Conservation (phyloP, 2,888 invertebrate species). For the Elmis aenea region DNA sequence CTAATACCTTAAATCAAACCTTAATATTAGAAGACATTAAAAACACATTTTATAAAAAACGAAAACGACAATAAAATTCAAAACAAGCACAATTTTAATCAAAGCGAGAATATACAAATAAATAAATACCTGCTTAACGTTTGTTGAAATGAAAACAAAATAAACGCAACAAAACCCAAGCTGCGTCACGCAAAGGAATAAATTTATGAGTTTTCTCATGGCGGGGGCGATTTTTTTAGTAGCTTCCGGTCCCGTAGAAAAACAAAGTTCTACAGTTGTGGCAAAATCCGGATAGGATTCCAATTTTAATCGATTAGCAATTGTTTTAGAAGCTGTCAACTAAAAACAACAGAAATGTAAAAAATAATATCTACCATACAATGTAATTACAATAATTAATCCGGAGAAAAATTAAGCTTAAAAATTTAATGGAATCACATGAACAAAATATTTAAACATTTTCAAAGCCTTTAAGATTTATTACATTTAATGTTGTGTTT, state of each 20-base stretch:
- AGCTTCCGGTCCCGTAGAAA: slow-evolving; percentile 66
- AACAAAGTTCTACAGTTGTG: slow-evolving; percentile 76
- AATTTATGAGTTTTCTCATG: slow-evolving; percentile 71
- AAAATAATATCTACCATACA: background rate
- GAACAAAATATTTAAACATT: background rate
- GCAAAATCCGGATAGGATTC: slow-evolving; percentile 67
- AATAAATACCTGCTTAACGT: slow-evolving; percentile 64
- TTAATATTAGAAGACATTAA: too few relatives aligned
- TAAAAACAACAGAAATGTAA: slow-evolving; percentile 34
- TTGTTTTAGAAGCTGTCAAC: slow-evolving; percentile 66
- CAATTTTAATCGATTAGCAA: slow-evolving; percentile 55
- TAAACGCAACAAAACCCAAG: slow-evolving; percentile 97
- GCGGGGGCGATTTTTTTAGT: slow-evolving; percentile 57
- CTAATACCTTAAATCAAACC: slow-evolving; percentile 55
- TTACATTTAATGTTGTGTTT: too few relatives aligned
- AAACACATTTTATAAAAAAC: too few relatives aligned
- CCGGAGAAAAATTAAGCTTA: background rate
- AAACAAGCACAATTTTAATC: background rate
- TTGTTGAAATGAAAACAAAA: slow-evolving; percentile 89
- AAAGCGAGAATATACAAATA: too few relatives aligned
- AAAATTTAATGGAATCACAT: background rate
- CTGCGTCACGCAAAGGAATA: slow-evolving; percentile 91
- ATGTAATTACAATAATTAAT: slow-evolving; percentile 1
- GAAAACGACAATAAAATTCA: slow-evolving; percentile 2
- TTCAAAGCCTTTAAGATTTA: too few relatives aligned